Evolutionary conservation across 2,888 invertebrate genomes (phyloP).

Genomic region (Lithophane leautieri): DNA sequence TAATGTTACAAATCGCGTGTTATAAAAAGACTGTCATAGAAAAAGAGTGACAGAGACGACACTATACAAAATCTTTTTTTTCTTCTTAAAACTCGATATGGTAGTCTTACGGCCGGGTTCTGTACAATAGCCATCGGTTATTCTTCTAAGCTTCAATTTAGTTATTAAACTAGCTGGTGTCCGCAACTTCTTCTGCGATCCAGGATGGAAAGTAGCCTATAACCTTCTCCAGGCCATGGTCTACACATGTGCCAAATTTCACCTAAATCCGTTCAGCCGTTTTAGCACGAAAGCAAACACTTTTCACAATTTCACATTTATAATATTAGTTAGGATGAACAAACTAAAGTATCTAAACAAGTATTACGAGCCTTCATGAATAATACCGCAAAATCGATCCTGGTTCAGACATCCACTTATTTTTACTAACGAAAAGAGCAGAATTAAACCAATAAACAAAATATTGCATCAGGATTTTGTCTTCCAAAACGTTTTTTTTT

Average conservation of each 20-base stretch:
- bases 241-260: no score
- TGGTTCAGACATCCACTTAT: not conserved
- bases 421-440: not conserved
- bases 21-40: no score
- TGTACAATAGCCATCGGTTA: not conserved
- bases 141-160: not conserved
- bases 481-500: not conserved
- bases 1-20: no score
- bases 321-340: no score
- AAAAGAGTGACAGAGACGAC: no score
- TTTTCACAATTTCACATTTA: no score
- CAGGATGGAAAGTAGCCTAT: no score
- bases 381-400: constrained; percentile 7
- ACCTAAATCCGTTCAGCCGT: no score
- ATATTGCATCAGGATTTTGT: not conserved
- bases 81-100: not conserved
- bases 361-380: not conserved
- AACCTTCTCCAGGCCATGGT: no score
- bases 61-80: no score
- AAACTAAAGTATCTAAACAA: not conserved
- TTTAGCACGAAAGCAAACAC: no score
- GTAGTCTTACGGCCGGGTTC: not conserved
- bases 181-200: no score
- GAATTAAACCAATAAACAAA: not conserved
- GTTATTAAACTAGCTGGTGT: not conserved